Base-by-base conservation (phyloP, 2,797 vertebrate genomes). In the Lophotriccus pileatus region DNA sequence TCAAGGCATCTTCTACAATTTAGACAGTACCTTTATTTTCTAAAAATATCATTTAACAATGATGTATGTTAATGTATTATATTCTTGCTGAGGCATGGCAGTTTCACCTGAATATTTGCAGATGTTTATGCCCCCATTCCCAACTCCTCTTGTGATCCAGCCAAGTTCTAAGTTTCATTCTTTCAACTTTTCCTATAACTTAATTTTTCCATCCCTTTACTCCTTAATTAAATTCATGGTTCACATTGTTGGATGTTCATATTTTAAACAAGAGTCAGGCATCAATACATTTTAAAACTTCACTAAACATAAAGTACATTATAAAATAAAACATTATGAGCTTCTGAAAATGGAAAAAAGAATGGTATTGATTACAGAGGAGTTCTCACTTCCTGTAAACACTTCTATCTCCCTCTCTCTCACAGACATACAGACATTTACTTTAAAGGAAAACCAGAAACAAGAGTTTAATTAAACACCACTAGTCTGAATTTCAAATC, bases 261-360 rank as follows among this genome's bases (percentile, higher is more conserved):
- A 87, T 92, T 95, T 90, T 89, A 84, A 93, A 86, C 52, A 79
- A 70, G 27, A 93, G n/a, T 84, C 79, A 91, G 66, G 37, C 87
- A 94, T 82, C 70, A 49, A 84, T 82, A 76, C 24, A 79, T 93
- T 95, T 92, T 59, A 66, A 86, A 93, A 92, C 39, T 53, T 62
- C 68, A 56, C 46, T 93, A 73, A 90, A 84, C 44, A 85, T 84
- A 90, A 85, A 81, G 46, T 95, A 66, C 50, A 88, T 94, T 87
- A 90, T 74, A 88, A 91, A 93, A 93, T 86, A 91, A 91, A 96
- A 85, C 87, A 89, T 95, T 63, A 87, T 68, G 87, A 90, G 85
- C 94, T 96, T 95, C 94, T 91, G 94, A 95, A 93, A 96, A 91
- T 82, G 93, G 93, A 96, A 95, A 93, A 95, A 94, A 79, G 93